Evolutionary conservation across 1,140 invertebrate species (phyloP).

Genomic region (Aphis gossypii): DNA sequence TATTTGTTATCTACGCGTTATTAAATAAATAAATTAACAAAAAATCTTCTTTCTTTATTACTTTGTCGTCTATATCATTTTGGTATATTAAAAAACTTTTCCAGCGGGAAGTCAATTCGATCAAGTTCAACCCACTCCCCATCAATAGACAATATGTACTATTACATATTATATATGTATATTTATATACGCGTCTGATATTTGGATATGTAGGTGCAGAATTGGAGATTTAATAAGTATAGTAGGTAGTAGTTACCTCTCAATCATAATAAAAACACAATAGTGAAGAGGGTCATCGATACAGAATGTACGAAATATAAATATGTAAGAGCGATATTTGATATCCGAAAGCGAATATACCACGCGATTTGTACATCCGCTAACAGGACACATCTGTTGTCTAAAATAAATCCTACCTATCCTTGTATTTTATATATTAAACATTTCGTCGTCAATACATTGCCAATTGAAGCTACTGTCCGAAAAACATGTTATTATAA

Average conservation of each 20-base stretch:
- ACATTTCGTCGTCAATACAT: not conserved
- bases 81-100: not conserved
- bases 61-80: not conserved
- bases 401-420: not conserved
- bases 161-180: too few relatives aligned
- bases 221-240: too few relatives aligned
- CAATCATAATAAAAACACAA: not conserved
- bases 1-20: too few relatives aligned
- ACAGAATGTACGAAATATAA: not conserved
- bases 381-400: not conserved
- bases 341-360: not conserved
- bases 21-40: not conserved
- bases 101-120: not conserved
- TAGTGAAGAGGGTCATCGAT: not conserved
- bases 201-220: not conserved
- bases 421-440: not conserved
- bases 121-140: not conserved
- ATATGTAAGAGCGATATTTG: not conserved
- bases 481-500: not conserved
- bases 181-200: too few relatives aligned
- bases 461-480: not conserved
- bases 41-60: not conserved
- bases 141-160: not conserved
- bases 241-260: not conserved
- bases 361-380: not conserved